These are phyloP conservation scores for Doris montereyensis DNA, from an alignment of 2,888 invertebrate species.

Conservation along the genomic window DNA sequence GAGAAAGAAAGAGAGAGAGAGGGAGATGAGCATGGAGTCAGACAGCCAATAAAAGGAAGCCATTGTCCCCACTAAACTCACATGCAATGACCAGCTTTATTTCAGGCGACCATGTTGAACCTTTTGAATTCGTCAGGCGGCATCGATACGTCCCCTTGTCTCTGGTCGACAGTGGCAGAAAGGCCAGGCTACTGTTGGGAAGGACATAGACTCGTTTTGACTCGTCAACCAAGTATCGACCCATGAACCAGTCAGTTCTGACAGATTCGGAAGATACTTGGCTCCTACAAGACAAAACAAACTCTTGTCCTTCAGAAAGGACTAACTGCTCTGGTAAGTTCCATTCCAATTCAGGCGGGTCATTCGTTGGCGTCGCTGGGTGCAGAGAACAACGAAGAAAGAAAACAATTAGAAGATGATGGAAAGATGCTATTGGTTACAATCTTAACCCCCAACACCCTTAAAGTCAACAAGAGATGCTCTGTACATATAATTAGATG, in stretches of 20 bases:
- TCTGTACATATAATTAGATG: not conserved
- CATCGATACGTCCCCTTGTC: slow-evolving; percentile 61
- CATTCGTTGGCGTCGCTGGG: slow-evolving; percentile 44
- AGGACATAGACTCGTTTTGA: slow-evolving; percentile 38
- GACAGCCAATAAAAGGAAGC: too few relatives aligned
- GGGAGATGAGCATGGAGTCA: too few relatives aligned
- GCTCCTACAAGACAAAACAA: slow-evolving; percentile 57
- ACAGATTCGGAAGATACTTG: slow-evolving; percentile 46
- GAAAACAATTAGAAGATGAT: not conserved
- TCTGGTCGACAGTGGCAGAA: slow-evolving; percentile 41
- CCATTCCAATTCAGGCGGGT: slow-evolving; percentile 49
- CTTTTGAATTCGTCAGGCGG: slow-evolving; percentile 56
- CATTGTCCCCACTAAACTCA: too few relatives aligned
- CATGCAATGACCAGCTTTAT: slow-evolving; percentile 58
- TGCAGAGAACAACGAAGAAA: not conserved
- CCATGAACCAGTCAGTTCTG: slow-evolving; percentile 55
- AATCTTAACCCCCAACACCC: too few relatives aligned
- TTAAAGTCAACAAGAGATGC: too few relatives aligned
- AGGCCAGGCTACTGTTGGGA: slow-evolving; percentile 56
- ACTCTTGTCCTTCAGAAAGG: slow-evolving; percentile 47
- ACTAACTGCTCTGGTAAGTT: slow-evolving; percentile 45
- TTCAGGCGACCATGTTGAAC: slow-evolving; percentile 48
- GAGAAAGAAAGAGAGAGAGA: too few relatives aligned
- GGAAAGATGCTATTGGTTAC: not conserved
- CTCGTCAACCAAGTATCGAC: slow-evolving; percentile 45